Base-by-base conservation (phyloP, 2,113 vertebrate genomes). In the Pygathrix nemaeus region DNA sequence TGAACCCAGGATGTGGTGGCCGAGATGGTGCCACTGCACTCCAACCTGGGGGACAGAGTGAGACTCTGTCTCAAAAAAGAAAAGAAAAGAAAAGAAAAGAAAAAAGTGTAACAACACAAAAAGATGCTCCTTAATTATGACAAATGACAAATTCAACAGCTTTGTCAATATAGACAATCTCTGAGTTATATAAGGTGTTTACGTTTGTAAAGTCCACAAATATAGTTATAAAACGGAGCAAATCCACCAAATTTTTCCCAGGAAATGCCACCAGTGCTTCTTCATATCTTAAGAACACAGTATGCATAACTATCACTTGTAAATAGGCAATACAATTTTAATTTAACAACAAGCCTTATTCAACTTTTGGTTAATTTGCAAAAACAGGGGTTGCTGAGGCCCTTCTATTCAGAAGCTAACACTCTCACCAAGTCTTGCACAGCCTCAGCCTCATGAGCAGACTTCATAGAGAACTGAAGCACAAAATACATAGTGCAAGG, bases 381-480 rank as follows among this genome's bases (percentile, higher is more conserved):
- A 2, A 40, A 20, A 30, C 55, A 89, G 50, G 43, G 23, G 50
- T 0, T 45, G 61, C 52, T 17, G 20, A 81, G 30, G 5, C 48
- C 27, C 8, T 25, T 87, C 73, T 50, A 14, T 1, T 35, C 35
- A 20, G 23, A 43, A 66, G 50, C 40, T 38, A 73, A 64, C 8
- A 96, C 57, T 25, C 64, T 72, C 76, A 52, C 35, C 6, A 40
- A 50, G 72, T 32, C 48, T 11, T 50, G 38, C 3, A 21, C 55
- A 18, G 75, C 20, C 59, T 83, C 27, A 23, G 38, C 52, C 40
- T 73, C 27, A n/a, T 92, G 16, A 68, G 45, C 59, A 84, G 70
- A 50, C 23, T 5, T 0, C 13, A 23, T 2, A 38, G 4, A 14
- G 50, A 1, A 5, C 48, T 66, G 9, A 70, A 20, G 66, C 45